Percentiles rank a stretch among this genome's conserved stretches.
These are phyloP conservation scores for Amazona guildingii DNA, from an alignment of 2,113 vertebrate genomes.

Conservation along the genomic window DNA sequence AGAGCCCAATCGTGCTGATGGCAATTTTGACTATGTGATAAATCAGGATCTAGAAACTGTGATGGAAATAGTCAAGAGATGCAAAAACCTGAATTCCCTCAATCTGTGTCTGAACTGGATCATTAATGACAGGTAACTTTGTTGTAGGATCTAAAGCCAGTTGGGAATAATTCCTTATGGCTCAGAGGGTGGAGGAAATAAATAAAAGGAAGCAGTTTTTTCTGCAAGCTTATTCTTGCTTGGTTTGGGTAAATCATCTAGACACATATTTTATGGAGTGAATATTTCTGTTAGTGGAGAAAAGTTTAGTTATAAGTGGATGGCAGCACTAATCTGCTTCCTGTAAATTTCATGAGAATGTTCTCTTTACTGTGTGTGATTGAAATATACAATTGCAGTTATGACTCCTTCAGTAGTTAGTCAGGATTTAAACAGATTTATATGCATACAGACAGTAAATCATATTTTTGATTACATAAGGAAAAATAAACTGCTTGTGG, in stretches of 20 bases:
- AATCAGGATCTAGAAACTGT: not conserved
- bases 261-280: not conserved
- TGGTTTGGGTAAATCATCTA: not conserved
- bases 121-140: slow-evolving; percentile 77
- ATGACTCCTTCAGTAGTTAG: not conserved
- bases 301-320: not conserved
- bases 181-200: not conserved
- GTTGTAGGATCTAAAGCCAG: not conserved
- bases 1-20: not conserved
- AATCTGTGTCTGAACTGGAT: too few species aligned
- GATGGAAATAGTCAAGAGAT: too few species aligned
- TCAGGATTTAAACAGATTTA: not conserved
- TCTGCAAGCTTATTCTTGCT: not conserved
- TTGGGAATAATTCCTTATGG: not conserved
- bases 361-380: not conserved
- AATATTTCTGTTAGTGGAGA: not conserved
- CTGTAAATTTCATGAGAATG: not conserved
- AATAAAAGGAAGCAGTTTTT: not conserved
- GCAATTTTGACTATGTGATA: not conserved
- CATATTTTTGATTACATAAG: not conserved
- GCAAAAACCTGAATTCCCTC: too few species aligned
- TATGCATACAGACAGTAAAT: not conserved
- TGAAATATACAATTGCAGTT: not conserved
- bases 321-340: not conserved
- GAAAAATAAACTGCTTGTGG: not conserved